Evolutionary conservation across 2,113 vertebrate species (phyloP).

Genomic region (Saguinus midas): DNA sequence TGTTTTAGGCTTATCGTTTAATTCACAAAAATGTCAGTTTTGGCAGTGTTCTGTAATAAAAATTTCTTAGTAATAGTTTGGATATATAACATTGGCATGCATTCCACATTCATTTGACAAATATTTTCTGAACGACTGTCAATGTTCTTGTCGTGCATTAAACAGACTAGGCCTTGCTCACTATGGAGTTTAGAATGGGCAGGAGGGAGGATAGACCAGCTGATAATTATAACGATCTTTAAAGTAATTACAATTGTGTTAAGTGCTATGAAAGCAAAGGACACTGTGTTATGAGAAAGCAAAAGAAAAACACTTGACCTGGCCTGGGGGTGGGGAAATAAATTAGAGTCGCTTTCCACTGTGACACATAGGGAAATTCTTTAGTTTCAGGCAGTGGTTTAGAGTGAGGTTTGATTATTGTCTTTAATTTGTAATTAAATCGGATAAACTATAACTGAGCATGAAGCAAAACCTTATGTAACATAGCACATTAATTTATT

Average conservation of each 20-base stretch:
- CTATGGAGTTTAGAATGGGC: accelerated
- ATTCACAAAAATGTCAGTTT: neutral
- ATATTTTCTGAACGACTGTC: neutral
- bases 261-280: neutral
- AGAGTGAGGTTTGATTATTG: conserved; percentile 41
- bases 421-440: conserved; percentile 56
- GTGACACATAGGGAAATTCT: conserved; percentile 14
- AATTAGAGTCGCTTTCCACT: neutral
- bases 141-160: neutral
- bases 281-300: neutral
- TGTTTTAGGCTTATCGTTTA: neutral
- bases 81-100: no score
- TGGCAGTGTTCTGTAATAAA: neutral
- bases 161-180: neutral
- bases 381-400: conserved; percentile 32
- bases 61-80: neutral
- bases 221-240: neutral
- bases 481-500: conserved; percentile 32
- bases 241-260: neutral
- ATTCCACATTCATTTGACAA: neutral
- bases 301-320: neutral
- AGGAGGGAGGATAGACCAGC: neutral
- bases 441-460: conserved; percentile 38
- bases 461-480: conserved; percentile 46
- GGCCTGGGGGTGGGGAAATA: neutral